These are phyloP conservation scores for Garra rufa DNA, from an alignment of 2,113 vertebrate genomes.

Conservation along the genomic window DNA sequence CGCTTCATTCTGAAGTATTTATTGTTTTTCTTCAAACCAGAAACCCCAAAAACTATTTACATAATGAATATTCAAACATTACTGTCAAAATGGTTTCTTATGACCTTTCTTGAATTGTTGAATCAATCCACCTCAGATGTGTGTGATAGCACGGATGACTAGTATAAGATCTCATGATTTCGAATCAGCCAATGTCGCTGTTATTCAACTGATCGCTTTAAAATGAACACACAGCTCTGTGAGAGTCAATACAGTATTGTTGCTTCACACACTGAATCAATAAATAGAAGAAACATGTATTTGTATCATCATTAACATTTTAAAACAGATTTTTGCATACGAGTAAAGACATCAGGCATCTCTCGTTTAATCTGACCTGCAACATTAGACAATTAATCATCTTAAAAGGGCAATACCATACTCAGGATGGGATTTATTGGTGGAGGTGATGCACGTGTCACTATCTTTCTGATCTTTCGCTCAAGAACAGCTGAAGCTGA, in stretches of 20 bases:
- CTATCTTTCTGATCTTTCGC: neutral
- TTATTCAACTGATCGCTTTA: neutral
- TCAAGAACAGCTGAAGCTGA: neutral
- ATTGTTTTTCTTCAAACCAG: conserved; percentile 76
- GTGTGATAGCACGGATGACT: neutral
- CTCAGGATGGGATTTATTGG: too few relatives aligned
- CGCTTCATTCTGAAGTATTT: neutral
- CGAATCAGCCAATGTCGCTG: neutral
- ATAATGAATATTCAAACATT: conserved; percentile 65
- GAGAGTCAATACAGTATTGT: conserved; percentile 1
- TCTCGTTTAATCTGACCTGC: neutral
- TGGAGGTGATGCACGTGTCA: too few relatives aligned
- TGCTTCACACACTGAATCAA: conserved; percentile 1
- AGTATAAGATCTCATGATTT: neutral
- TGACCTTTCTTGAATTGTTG: conserved; percentile 25
- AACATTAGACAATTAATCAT: neutral
- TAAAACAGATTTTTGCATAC: conserved; percentile 10
- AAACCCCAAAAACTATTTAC: conserved; percentile 82
- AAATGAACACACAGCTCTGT: neutral
- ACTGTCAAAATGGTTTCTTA: conserved; percentile 71
- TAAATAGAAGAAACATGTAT: neutral
- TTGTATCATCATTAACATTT: neutral
- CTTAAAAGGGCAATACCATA: neutral
- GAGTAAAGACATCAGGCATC: conserved; percentile 3
- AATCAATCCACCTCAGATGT: neutral